phyloP scores from a whole-genome alignment of 2,113 vertebrate species.

The Pterocles gutturalis region DNA sequence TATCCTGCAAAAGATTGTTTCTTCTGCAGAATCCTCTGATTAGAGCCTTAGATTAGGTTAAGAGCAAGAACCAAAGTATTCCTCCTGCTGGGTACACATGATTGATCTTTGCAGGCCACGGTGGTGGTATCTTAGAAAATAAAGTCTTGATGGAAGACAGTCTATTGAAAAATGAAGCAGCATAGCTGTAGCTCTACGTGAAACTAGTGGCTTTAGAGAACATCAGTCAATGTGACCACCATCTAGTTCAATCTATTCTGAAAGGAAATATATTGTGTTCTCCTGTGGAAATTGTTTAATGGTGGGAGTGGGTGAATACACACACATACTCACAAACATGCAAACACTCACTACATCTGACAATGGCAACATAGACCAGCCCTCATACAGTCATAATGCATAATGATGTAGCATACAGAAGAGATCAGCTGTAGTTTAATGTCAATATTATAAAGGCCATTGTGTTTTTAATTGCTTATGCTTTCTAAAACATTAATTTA shows the following conservation, averaged over 20 bases:
- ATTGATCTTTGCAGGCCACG: not conserved
- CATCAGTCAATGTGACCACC: not conserved
- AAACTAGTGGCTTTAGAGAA: not conserved
- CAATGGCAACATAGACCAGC: not conserved
- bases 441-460: not conserved
- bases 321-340: rapidly evolving
- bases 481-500: not conserved
- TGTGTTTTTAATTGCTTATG: not conserved
- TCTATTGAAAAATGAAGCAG: not conserved
- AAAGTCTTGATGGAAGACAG: not conserved
- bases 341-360: too few relatives aligned
- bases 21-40: not conserved
- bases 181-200: not conserved
- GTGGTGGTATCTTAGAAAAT: not conserved
- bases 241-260: not conserved
- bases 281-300: not conserved
- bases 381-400: not conserved
- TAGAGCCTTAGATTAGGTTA: not conserved
- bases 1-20: not conserved
- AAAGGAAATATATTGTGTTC: not conserved
- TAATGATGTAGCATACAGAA: not conserved
- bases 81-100: not conserved
- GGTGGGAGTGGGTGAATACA: rapidly evolving
- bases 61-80: not conserved
- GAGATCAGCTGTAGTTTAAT: not conserved